These are phyloP conservation scores for Australoheros scitulus DNA, from an alignment of 2,113 vertebrate species.

Conservation along the genomic window DNA sequence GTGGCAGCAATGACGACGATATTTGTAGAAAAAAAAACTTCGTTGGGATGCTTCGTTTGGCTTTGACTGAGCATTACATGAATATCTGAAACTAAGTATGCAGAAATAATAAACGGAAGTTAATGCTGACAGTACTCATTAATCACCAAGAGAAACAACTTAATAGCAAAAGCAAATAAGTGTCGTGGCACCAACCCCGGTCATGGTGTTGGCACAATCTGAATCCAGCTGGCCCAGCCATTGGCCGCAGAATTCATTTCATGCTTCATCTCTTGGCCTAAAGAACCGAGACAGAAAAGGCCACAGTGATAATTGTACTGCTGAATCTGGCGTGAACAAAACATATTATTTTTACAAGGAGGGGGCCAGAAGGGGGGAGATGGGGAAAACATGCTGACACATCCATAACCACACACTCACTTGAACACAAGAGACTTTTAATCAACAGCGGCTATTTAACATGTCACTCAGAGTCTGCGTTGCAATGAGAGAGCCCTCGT, in stretches of 20 bases:
- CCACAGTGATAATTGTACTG: slow-evolving; percentile 52
- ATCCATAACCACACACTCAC: slow-evolving; percentile 1
- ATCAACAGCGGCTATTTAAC: slow-evolving; percentile 1
- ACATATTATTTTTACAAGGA: slow-evolving; percentile 60
- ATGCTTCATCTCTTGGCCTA: slow-evolving; percentile 64
- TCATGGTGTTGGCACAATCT: slow-evolving; percentile 57
- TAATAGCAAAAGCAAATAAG: slow-evolving; percentile 47
- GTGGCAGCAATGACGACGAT: not conserved
- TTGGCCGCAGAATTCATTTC: slow-evolving; percentile 68
- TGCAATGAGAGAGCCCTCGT: not conserved
- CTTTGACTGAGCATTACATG: not conserved
- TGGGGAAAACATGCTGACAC: slow-evolving; percentile 17
- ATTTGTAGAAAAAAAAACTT: not conserved
- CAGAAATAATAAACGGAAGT: slow-evolving; percentile 12
- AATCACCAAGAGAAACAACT: slow-evolving; percentile 55
- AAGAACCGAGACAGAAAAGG: slow-evolving; percentile 57
- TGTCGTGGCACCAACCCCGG: slow-evolving; percentile 37
- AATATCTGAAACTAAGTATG: not conserved
- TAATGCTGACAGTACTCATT: slow-evolving; percentile 41
- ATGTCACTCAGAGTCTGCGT: not conserved
- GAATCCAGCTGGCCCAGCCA: slow-evolving; percentile 46
- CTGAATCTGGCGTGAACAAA: slow-evolving; percentile 62
- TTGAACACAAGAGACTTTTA: slow-evolving; percentile 11
- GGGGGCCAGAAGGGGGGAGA: not conserved
- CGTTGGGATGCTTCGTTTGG: not conserved